Base-by-base conservation (phyloP, 2,797 vertebrate genomes). In the Aeoliscus strigatus region DNA sequence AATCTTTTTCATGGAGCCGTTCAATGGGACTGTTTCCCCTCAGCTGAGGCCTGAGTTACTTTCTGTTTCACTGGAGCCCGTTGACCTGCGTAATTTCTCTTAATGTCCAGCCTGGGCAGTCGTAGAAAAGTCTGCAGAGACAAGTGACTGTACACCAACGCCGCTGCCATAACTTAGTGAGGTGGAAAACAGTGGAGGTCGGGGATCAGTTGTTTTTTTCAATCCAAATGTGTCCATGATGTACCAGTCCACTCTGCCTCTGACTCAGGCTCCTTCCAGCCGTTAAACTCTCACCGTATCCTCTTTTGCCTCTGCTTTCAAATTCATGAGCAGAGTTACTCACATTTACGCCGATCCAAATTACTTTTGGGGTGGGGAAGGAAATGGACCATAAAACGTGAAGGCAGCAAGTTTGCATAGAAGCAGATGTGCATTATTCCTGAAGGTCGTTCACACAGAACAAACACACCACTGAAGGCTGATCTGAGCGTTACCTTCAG, bases 1-100 rank as follows among this genome's bases (percentile, higher is more conserved):
- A n/a, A n/a, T n/a, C n/a, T n/a, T n/a, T n/a, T n/a, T n/a, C n/a
- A n/a, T n/a, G n/a, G n/a, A n/a, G n/a, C n/a, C n/a, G n/a, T n/a
- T n/a, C 67, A 50, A 74, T 69, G 63, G 60, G 51, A 77, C 74
- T 74, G 16, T 60, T 60, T 67, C 62, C 45, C 70, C 39, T 45
- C 17, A 8, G 34, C 35, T 40, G 41, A 41, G 30, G 35, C 36
- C 49, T 43, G 8, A 65, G 45, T 51, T 33, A 73, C 44, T 50
- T 54, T 72, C 52, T 60, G 52, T 62, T 70, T 61, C 35, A 42
- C 30, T 11, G 11, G 33, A 16, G 48, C 41, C 24, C 39, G 57
- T 57, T 63, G 60, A 68, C 46, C 60, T 9, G 13, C 8, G 42
- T 60, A 34, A 59, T 48, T 33, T 72, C 36, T 43, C 50, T 47